Evolutionary conservation across 2,888 invertebrate species (phyloP), one percentile per base, ranked within the genome.

Genomic region (Strigamia transsilvanica): DNA sequence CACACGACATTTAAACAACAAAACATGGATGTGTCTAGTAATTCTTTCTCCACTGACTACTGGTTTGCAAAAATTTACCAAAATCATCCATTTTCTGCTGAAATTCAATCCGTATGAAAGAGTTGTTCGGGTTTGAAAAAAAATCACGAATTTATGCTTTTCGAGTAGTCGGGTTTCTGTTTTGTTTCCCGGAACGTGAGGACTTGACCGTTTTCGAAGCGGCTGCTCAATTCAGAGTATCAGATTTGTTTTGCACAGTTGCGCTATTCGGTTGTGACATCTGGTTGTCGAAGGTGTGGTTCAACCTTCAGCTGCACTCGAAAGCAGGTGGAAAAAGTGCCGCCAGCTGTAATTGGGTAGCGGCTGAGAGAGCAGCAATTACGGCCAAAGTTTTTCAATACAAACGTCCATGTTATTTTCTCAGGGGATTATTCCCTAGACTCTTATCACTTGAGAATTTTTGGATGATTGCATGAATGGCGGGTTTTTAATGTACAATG

Each of bases 261-360:
- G 73, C 6, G 27, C 12, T 32, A 61, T 73, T 32, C 32, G n/a
- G 12, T 32, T 73, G 73, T 73, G 27, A 32, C 73, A 73, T 73
- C 73, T 73, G 73, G 27, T 21, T 15, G 13, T n/a, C 12, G 27
- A 73, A 73, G 73, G 73, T 73, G 73, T 73, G 73, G 73, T 32
- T 32, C 73, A 73, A 73, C 73, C 73, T 73, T 73, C 73, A 73
- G 73, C 73, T 73, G 73, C 73, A 73, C 32, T 73, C 27, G n/a
- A 73, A 56, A 73, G 73, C 73, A 73, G 73, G 73, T 73, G 73
- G 73, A 73, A 73, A 61, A 73, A 73, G 27, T 73, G 73, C 73
- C 73, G 73, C 73, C 73, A 73, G 73, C 73, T 73, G 73, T 73
- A 73, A 73, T 73, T 73, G 73, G 73, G 73, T 73, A 73, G 73